Percentiles rank a stretch among this genome's conserved stretches.
phyloP scores from a whole-genome alignment of 1,140 invertebrate species.

The Drosophila gunungcola region DNA sequence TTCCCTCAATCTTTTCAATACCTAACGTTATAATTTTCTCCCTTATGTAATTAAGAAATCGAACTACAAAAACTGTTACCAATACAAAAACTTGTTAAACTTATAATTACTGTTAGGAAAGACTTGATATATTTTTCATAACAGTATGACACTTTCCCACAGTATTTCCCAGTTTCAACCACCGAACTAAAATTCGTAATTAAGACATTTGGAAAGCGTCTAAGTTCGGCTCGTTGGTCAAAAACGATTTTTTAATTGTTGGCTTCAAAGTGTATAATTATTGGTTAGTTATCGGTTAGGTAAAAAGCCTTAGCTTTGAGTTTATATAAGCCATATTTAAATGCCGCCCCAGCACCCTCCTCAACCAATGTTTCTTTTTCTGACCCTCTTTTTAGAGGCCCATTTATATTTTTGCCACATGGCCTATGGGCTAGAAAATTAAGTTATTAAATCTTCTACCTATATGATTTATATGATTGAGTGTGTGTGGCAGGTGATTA shows the following conservation, averaged over 20 bases:
- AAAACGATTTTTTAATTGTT: slow-evolving; percentile 80
- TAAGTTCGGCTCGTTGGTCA: slow-evolving; percentile 44
- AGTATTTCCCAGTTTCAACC: slow-evolving; percentile 22
- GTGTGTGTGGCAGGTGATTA: slow-evolving; percentile 54
- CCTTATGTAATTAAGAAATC: slow-evolving; percentile 6
- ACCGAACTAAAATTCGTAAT: slow-evolving; percentile 34
- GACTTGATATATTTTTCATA: slow-evolving; percentile 55
- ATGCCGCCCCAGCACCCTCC: slow-evolving; percentile 19
- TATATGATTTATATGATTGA: slow-evolving; percentile 15
- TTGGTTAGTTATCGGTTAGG: slow-evolving; percentile 76
- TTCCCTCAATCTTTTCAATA: no score
- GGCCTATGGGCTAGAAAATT: slow-evolving; percentile 69
- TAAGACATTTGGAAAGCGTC: slow-evolving; percentile 76
- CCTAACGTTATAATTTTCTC: no score
- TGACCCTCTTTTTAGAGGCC: slow-evolving; percentile 31
- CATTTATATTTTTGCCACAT: slow-evolving; percentile 44
- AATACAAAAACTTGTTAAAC: slow-evolving; percentile 20
- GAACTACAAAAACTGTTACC: neutral
- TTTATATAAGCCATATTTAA: slow-evolving; percentile 78
- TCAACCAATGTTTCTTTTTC: slow-evolving; percentile 1
- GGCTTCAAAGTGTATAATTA: slow-evolving; percentile 70
- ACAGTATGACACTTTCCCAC: slow-evolving; percentile 78
- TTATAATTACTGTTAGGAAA: slow-evolving; percentile 37
- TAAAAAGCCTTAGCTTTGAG: slow-evolving; percentile 44
- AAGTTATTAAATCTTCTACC: slow-evolving; percentile 67